Base-by-base conservation (phyloP, 2,888 invertebrate species). In the Ctena decussata region DNA sequence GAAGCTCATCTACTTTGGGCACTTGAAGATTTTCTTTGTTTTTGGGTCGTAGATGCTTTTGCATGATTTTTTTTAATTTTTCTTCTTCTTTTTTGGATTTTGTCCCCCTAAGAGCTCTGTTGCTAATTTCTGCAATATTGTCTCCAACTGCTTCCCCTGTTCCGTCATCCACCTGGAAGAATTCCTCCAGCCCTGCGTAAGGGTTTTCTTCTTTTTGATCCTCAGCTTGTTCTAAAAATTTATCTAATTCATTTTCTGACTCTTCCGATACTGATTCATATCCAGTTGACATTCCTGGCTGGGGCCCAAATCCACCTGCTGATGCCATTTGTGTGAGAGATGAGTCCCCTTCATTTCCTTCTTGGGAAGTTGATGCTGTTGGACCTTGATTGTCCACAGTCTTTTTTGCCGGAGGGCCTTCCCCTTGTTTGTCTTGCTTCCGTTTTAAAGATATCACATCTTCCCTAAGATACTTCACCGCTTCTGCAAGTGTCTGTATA, bases 11-110 rank as follows among this genome's bases (percentile, higher is more conserved):
- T 41, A 74, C 27, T 21, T 65, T 65, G n/a, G 82, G 82, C 0
- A 69, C 49, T 39, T 82, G 77, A 6, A 82, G 69, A 15, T 46
- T 41, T 21, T 72, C 72, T n/a, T 53, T 30, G 57, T 77, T 82
- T 65, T 77, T 32, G 15, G 82, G 77, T 24, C 77, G 18, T 27
- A 46, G 73, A 32, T 77, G 41, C 77, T 44, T 73, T 39, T 77
- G 60, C 35, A 44, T 35, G 3, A 77, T 21, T 37, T 74, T 44
- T 49, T 69, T 41, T 8, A 65, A 21, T 49, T 80, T 80, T 37
- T 74, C 69, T n/a, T 41, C 44, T 5, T 69, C n/a, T 12, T 32
- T 32, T 49, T 77, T 77, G 32, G 27, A n/a, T 49, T 46, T 46
- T 0, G 49, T n/a, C 3, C 60, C 60, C 30, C 60, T 60, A 3